Percentiles rank a stretch among this genome's conserved stretches.
Evolutionary conservation across 2,888 invertebrate genomes (phyloP).

Genomic region (Actias luna): DNA sequence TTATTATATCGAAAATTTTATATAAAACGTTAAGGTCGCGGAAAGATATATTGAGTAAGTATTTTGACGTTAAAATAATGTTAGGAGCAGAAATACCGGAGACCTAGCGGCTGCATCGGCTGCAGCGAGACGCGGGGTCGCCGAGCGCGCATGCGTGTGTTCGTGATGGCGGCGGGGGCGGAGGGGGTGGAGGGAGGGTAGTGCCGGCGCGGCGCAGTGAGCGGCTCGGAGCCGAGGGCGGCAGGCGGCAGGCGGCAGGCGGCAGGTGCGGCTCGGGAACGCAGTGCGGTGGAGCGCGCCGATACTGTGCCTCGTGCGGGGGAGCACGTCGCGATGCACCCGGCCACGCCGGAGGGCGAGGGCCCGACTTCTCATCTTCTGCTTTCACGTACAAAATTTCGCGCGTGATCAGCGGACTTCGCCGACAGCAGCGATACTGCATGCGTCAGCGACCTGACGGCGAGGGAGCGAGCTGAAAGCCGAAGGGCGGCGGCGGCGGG

Average conservation of each 20-base stretch:
- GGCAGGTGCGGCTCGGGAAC: background rate
- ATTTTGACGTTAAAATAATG: background rate
- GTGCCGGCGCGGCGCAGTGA: conserved; percentile 6
- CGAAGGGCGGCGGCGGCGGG: background rate
- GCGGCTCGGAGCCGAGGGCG: conserved; percentile 1
- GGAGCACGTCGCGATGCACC: conserved; percentile 15
- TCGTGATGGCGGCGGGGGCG: conserved; percentile 11
- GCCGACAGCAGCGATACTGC: background rate
- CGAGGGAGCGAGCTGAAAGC: background rate
- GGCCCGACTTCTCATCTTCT: background rate
- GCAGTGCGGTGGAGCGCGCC: background rate
- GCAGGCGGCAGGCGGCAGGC: background rate
- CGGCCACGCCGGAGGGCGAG: background rate
- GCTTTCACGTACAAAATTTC: background rate
- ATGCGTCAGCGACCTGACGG: background rate
- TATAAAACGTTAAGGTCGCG: no score
- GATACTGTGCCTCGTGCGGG: no score
- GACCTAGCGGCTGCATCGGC: background rate
- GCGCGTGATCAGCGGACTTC: background rate
- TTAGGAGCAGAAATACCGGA: background rate
- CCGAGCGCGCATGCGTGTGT: conserved; percentile 9
- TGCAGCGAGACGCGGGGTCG: background rate
- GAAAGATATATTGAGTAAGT: background rate
- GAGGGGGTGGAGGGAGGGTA: conserved; percentile 14
- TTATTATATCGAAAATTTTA: no score